A percentile compares a stretch with the other conserved stretches of the same genome.
Evolutionary conservation across 1,140 invertebrate genomes (phyloP).

Genomic region (Ooceraea biroi): DNA sequence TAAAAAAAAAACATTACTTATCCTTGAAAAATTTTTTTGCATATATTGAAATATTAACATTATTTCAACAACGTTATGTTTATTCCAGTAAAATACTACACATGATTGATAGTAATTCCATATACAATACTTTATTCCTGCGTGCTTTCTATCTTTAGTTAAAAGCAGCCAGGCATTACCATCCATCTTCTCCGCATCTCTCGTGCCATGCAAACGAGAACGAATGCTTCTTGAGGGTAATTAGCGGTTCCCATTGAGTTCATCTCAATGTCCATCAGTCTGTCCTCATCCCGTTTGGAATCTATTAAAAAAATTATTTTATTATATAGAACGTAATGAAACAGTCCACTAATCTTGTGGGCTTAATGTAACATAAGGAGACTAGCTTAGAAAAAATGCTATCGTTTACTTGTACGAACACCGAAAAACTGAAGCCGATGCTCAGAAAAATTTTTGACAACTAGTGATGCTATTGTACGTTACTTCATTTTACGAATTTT

Average conservation of each 20-base stretch:
- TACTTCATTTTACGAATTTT: conserved; percentile 37
- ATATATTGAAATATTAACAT: conserved; percentile 9
- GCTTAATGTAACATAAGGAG: conserved; percentile 14
- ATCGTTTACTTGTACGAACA: conserved; percentile 26
- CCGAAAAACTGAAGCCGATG: conserved; percentile 14
- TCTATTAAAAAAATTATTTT: conserved; percentile 82
- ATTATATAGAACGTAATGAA: conserved; percentile 65
- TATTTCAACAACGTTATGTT: conserved; percentile 18
- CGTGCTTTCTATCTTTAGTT: background rate
- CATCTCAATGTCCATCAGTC: conserved; percentile 76
- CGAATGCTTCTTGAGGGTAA: conserved; percentile 40
- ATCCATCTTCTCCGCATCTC: conserved; percentile 19
- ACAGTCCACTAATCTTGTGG: conserved; percentile 10
- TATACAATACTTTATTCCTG: conserved; percentile 7
- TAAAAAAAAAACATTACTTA: background rate
- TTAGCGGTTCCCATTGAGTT: conserved; percentile 75
- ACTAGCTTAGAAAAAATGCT: conserved; percentile 31
- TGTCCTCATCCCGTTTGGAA: conserved; percentile 80
- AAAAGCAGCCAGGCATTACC: conserved; percentile 5
- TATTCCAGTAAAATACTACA: background rate
- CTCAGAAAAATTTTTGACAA: conserved; percentile 8
- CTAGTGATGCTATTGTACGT: conserved; percentile 13
- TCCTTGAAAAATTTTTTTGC: background rate
- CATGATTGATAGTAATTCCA: background rate
- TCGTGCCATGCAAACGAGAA: background rate